Conservation (phyloP, 2,113 vertebrate species). For the Camelus bactrianus region DNA sequence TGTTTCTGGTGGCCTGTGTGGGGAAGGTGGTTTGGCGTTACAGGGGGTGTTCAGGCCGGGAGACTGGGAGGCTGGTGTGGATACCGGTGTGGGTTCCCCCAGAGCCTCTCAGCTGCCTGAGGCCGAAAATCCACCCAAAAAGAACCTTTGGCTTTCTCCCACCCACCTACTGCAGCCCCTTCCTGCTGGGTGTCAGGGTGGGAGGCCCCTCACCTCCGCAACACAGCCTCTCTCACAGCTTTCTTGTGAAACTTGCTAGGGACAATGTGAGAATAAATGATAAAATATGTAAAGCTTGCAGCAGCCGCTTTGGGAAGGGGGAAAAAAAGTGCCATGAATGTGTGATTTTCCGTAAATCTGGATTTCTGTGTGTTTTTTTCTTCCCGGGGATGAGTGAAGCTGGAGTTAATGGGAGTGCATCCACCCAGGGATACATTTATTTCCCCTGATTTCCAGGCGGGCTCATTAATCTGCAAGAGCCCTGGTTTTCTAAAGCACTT, state of each 20-base stretch:
- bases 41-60: neutral
- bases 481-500: fast-evolving
- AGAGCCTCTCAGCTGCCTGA: neutral
- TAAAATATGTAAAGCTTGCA: slow-evolving; percentile 74
- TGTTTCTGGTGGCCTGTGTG: fast-evolving
- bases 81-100: fast-evolving
- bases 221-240: slow-evolving; percentile 50
- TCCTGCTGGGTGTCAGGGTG: slow-evolving; percentile 4
- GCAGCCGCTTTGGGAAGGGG: neutral
- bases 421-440: neutral
- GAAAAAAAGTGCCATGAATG: neutral
- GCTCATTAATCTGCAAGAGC: neutral
- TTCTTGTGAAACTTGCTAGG: slow-evolving; percentile 70
- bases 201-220: slow-evolving; percentile 55
- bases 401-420: neutral
- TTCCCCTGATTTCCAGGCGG: neutral
- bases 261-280: slow-evolving; percentile 71
- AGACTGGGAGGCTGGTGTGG: neutral
- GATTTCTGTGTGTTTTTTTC: neutral
- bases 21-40: neutral
- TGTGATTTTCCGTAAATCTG: slow-evolving; percentile 63
- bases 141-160: neutral
- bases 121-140: neutral
- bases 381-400: neutral
- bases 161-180: neutral